phyloP scores from a whole-genome alignment of 2,888 invertebrate species.

The Caenorhabditis drosophilae region DNA sequence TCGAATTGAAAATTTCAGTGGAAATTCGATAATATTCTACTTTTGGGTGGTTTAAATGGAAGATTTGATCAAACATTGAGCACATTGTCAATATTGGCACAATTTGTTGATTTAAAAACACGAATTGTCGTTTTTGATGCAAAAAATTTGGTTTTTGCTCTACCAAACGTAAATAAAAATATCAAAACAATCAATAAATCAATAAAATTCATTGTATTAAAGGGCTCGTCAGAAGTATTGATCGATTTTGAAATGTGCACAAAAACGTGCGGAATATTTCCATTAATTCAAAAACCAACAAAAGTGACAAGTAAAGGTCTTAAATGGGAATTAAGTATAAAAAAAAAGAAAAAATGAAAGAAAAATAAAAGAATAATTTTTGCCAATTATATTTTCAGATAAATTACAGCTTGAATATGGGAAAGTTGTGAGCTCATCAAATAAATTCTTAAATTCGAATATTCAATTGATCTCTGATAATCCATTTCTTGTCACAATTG shows the following conservation, averaged over 20 bases:
- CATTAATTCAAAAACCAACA: conserved; percentile 54
- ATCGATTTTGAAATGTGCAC: conserved; percentile 18
- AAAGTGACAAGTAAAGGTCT: conserved; percentile 57
- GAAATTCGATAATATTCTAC: conserved; percentile 15
- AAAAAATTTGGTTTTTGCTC: conserved; percentile 22
- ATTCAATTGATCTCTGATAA: conserved; percentile 31
- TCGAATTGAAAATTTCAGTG: conserved; percentile 10
- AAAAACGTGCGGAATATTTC: conserved; percentile 57
- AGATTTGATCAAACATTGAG: conserved; percentile 64
- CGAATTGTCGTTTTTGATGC: conserved; percentile 23
- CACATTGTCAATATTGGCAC: conserved; percentile 48
- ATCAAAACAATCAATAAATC: not conserved
- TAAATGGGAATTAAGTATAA: conserved; percentile 57
- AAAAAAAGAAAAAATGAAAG: too few species aligned
- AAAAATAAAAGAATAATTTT: not conserved
- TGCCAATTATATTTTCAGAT: conserved; percentile 17
- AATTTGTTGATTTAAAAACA: not conserved
- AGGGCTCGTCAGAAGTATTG: conserved; percentile 20
- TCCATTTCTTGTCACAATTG: conserved; percentile 41
- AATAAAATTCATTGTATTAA: not conserved
- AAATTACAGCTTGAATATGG: conserved; percentile 35
- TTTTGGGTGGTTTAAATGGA: conserved; percentile 50
- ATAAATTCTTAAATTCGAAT: conserved; percentile 23
- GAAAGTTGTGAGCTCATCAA: conserved; percentile 42
- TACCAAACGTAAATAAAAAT: conserved; percentile 15